phyloP scores from a whole-genome alignment of 2,797 vertebrate species.

The Phylloscopus collybita region DNA sequence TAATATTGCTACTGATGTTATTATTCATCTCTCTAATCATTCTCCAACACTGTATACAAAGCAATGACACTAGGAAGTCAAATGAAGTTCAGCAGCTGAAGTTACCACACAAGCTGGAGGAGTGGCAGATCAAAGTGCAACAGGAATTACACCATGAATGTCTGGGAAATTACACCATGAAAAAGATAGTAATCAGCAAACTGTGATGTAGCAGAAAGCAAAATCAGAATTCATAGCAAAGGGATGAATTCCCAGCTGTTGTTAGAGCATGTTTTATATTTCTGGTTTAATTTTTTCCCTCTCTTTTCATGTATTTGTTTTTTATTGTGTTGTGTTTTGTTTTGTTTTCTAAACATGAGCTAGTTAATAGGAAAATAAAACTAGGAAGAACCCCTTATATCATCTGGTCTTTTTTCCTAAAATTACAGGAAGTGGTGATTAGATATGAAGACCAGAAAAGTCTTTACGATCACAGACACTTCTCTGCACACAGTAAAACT shows the following conservation, averaged over 20 bases:
- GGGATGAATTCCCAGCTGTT: constrained; percentile 44
- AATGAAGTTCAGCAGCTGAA: neutral
- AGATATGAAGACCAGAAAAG: neutral
- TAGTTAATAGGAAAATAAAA: neutral
- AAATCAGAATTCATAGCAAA: neutral
- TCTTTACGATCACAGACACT: neutral
- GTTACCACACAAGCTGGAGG: constrained; percentile 40
- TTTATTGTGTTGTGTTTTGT: neutral
- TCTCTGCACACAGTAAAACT: neutral
- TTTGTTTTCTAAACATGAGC: neutral
- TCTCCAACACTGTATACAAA: neutral
- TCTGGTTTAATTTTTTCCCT: neutral
- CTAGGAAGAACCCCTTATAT: neutral
- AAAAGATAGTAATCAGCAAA: constrained; percentile 12
- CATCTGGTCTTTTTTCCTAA: neutral
- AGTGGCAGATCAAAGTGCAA: constrained; percentile 48
- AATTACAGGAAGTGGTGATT: neutral
- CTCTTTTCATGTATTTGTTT: neutral
- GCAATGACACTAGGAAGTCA: neutral
- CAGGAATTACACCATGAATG: neutral
- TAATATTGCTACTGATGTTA: neutral
- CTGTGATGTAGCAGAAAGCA: constrained; percentile 29
- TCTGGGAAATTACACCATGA: constrained; percentile 44
- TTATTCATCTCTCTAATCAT: neutral
- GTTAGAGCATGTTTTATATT: neutral